These are phyloP conservation scores for Branchellion lobata DNA, from an alignment of 2,888 invertebrate genomes.

Conservation along the genomic window DNA sequence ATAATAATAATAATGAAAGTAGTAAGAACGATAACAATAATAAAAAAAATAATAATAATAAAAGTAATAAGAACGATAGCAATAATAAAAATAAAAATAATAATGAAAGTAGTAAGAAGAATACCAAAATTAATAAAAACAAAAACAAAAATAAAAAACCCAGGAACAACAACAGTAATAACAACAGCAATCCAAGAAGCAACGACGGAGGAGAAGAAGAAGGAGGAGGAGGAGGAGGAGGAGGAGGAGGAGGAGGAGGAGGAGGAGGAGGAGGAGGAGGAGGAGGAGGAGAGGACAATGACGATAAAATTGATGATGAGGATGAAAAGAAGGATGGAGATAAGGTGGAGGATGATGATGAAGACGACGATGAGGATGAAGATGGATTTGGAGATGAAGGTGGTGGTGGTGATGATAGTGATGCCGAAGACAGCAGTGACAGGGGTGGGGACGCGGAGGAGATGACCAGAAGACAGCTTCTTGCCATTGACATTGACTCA, in stretches of 20 bases:
- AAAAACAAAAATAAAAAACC: too few species aligned
- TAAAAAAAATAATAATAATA: not conserved
- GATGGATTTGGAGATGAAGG: not conserved
- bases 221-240: too few species aligned
- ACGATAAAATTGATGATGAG: too few species aligned
- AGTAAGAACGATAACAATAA: not conserved
- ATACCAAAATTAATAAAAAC: too few species aligned
- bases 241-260: too few species aligned
- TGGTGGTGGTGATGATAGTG: constrained; percentile 1
- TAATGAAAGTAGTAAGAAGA: too few species aligned
- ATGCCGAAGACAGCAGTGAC: not conserved
- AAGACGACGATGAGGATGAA: constrained; percentile 11
- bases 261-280: too few species aligned
- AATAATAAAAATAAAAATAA: not conserved
- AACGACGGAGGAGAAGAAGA: not conserved
- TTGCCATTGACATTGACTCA: constrained; percentile 47
- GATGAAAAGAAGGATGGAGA: too few species aligned
- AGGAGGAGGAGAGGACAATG: too few species aligned
- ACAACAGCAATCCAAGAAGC: not conserved
- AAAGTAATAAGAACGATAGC: not conserved
- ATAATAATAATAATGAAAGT: not conserved
- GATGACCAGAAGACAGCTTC: constrained; percentile 47
- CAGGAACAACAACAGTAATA: too few species aligned
- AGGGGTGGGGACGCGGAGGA: constrained; percentile 24
- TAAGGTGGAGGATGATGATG: not conserved